Conservation (phyloP, 2,113 vertebrate genomes). For the Urocitellus parryii region DNA sequence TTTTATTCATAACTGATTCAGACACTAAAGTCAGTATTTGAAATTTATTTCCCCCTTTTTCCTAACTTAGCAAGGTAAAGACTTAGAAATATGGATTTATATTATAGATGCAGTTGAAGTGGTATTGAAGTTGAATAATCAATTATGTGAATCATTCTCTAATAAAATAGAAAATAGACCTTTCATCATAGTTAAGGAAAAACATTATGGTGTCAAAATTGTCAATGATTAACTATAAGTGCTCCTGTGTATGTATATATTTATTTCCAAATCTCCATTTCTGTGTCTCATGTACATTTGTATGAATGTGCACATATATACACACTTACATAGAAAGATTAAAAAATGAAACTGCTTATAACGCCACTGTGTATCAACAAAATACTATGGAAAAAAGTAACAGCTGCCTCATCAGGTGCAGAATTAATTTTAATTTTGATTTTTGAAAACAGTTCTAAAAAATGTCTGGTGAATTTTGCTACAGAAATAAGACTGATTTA, state of each 20-base stretch:
- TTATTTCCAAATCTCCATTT: not conserved
- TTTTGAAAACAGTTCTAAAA: conserved; percentile 85
- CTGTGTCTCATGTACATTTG: not conserved
- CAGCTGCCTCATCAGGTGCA: not conserved
- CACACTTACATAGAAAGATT: conserved; percentile 40
- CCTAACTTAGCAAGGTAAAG: not conserved
- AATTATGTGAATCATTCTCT: conserved; percentile 16
- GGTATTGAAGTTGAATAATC: conserved; percentile 60
- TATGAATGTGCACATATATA: not conserved
- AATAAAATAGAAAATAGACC: conserved; percentile 19
- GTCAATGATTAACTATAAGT: conserved; percentile 40
- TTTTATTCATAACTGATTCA: conserved; percentile 70
- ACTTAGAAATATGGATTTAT: not conserved
- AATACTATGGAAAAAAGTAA: not conserved
- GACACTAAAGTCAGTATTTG: conserved; percentile 71
- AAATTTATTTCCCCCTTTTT: conserved; percentile 48
- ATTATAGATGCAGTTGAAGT: conserved; percentile 27
- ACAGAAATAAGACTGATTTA: conserved; percentile 85
- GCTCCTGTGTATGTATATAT: not conserved
- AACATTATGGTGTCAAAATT: not conserved
- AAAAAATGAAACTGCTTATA: conserved; percentile 83
- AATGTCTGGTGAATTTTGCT: conserved; percentile 88
- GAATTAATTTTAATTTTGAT: conserved; percentile 65
- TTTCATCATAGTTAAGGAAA: not conserved
- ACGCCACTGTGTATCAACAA: conserved; percentile 68